Conservation (phyloP, 2,113 vertebrate genomes). For the Castor canadensis region DNA sequence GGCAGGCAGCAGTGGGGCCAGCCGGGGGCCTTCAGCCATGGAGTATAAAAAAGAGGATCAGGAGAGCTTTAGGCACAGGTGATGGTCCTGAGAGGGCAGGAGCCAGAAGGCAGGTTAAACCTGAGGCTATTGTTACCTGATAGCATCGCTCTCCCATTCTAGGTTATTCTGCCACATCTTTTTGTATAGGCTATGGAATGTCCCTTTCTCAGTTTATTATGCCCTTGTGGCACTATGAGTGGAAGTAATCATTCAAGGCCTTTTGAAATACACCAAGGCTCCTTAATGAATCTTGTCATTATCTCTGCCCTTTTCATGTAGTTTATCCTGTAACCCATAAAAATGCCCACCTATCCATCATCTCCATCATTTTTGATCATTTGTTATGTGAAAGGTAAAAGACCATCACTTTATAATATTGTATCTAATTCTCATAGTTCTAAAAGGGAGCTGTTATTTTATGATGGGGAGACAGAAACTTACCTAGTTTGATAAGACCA, state of each 20-base stretch:
- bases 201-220: background rate
- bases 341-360: background rate
- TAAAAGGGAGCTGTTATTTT: background rate
- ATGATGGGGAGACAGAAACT: background rate
- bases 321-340: background rate
- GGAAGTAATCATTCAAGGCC: background rate
- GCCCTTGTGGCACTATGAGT: background rate
- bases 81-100: rapidly evolving
- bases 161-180: background rate
- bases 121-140: rapidly evolving
- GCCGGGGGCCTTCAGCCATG: constrained; percentile 83
- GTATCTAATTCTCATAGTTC: background rate
- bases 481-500: background rate
- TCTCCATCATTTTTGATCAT: background rate
- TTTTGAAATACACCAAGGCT: background rate
- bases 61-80: constrained; percentile 86
- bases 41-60: constrained; percentile 84
- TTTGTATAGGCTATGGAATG: background rate
- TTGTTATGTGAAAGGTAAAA: background rate
- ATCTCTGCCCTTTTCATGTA: background rate
- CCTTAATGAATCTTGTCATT: background rate
- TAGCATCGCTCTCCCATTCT: background rate
- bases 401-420: no score
- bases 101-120: background rate
- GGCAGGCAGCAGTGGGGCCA: constrained; percentile 72